Percentiles rank a stretch among this genome's conserved stretches.
These are phyloP conservation scores for Ciconia stormi DNA, from an alignment of 2,113 vertebrate species.

Conservation along the genomic window DNA sequence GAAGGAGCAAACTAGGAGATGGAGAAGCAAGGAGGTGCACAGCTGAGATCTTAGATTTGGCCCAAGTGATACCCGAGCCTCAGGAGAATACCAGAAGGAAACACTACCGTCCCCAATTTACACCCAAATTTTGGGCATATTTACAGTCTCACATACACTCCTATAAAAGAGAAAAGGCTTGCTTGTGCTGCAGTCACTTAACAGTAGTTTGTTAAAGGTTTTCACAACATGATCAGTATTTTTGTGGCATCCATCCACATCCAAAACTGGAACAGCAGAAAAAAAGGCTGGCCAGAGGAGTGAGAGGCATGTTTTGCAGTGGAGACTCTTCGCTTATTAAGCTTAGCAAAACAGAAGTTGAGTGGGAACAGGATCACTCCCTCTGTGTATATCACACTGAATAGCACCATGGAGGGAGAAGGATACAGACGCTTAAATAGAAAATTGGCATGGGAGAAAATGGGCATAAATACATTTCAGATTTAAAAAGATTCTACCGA, in stretches of 20 bases:
- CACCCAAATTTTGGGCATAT: background rate
- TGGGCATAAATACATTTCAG: background rate
- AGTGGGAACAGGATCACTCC: constrained; percentile 34
- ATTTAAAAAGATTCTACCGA: background rate
- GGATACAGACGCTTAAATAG: background rate
- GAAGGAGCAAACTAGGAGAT: background rate
- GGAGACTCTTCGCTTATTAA: background rate
- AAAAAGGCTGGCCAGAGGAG: background rate
- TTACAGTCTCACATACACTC: background rate
- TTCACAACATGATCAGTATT: background rate
- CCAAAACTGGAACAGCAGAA: background rate
- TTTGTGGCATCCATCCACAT: background rate
- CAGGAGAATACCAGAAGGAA: background rate
- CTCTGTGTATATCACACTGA: background rate
- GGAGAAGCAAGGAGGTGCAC: background rate
- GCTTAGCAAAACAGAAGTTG: constrained; percentile 28
- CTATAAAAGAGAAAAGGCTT: background rate
- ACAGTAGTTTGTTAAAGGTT: background rate
- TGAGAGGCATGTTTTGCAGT: background rate
- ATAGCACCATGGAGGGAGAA: background rate
- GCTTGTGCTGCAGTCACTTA: background rate
- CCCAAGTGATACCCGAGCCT: background rate
- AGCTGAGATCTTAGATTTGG: background rate
- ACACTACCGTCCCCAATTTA: background rate
- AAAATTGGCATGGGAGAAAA: background rate